phyloP scores from a whole-genome alignment of 2,888 invertebrate species.

The Creontiades dilutus region DNA sequence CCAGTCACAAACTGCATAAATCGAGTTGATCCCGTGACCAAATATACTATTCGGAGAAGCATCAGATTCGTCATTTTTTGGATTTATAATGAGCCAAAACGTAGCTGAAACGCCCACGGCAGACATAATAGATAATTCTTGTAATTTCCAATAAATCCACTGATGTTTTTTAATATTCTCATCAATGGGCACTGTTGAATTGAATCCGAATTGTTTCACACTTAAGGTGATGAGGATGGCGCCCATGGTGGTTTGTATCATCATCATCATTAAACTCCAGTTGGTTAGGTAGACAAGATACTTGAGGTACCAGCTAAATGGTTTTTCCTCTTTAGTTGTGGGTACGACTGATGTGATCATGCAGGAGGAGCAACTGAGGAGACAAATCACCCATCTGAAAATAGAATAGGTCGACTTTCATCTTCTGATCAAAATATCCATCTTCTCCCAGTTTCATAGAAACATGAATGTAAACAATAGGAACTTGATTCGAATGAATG shows the following conservation, averaged over 20 bases:
- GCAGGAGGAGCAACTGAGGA: not conserved
- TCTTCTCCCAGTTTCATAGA: too few species aligned
- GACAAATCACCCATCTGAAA: slow-evolving; percentile 35
- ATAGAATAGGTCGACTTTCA: not conserved
- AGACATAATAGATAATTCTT: not conserved
- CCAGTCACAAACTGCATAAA: not conserved
- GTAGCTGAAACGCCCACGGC: not conserved
- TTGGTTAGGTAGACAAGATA: slow-evolving; percentile 34
- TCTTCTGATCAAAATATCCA: too few species aligned
- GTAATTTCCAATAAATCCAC: slow-evolving; percentile 41
- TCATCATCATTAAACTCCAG: not conserved
- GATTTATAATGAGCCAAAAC: slow-evolving; percentile 31
- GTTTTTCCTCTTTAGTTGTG: not conserved
- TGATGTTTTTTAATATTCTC: not conserved
- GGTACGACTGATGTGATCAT: not conserved
- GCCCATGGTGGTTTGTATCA: not conserved
- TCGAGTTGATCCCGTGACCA: not conserved
- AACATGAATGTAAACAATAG: too few species aligned
- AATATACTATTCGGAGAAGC: not conserved
- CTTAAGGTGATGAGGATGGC: slow-evolving; percentile 1
- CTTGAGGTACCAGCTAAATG: not conserved
- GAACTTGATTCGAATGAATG: too few species aligned
- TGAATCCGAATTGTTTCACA: not conserved
- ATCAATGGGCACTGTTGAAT: not conserved
- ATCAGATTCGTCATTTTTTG: not conserved